Evolutionary conservation across 2,113 vertebrate genomes (phyloP), one percentile per base, ranked within the genome.

Genomic region (Macroglossus sobrinus): DNA sequence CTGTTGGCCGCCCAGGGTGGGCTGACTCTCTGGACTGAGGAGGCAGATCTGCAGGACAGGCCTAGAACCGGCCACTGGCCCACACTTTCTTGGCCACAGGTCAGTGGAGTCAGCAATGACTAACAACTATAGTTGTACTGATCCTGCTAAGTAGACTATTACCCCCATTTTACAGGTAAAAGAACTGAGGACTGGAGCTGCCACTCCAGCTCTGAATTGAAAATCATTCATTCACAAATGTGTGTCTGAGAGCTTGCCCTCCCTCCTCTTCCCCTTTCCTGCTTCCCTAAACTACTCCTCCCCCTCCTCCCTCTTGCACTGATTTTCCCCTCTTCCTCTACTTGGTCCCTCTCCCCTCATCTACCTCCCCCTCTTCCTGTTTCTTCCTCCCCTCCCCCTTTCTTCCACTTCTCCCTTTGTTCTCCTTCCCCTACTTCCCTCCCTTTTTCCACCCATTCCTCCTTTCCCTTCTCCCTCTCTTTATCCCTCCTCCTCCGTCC

Each of bases 111-210:
- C 79, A 38, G 84, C 24, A 61, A 16, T 18, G 33, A 53, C 43
- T 19, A 47, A n/a, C 14, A n/a, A 66, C 10, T 30, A 12, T 21
- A 89, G 59, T 53, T 15, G 43, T 11, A 3, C 4, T 33, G 80
- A 26, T 40, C n/a, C 64, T 71, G 50, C 43, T 45, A 35, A 63
- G 57, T 63, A 30, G 81, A 0, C 26, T 33, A 2, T 3, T 43
- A 53, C 33, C 76, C 69, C 71, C 55, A 66, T 40, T 91, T 95
- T 61, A 61, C 57, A 90, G 75, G 61, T 53, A 13, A 59, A 63
- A 35, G 84, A 57, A 57, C 53, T 28, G 24, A 89, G 53, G 45
- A 2, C 66, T 21, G 18, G 18, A 6, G 28, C 47, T 53, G 53
- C 71, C 61, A 11, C n/a, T 7, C 2, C 35, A 28, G 28, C 45